These are phyloP conservation scores for Aviceda subcristata DNA, from an alignment of 2,113 vertebrate species.

Conservation along the genomic window DNA sequence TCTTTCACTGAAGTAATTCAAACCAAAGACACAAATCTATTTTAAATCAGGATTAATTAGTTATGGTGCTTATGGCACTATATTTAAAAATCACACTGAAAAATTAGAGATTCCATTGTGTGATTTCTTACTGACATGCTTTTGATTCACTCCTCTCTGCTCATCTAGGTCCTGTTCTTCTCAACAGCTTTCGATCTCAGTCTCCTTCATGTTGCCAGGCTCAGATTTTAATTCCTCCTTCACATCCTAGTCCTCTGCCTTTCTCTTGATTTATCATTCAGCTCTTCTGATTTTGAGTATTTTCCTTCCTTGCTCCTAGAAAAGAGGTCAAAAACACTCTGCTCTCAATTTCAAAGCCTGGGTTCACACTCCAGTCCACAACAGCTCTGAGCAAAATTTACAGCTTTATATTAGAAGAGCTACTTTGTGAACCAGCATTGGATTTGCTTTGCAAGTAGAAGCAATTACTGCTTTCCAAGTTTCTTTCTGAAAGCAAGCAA, in stretches of 20 bases:
- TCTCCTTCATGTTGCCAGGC: background rate
- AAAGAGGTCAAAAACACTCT: background rate
- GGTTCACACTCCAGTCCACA: background rate
- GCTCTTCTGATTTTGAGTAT: background rate
- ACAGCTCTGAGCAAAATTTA: background rate
- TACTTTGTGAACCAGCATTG: no score
- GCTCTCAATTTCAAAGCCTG: background rate
- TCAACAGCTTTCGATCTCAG: background rate
- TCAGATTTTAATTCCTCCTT: background rate
- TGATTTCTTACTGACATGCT: background rate
- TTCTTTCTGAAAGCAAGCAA: background rate
- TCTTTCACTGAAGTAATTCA: no score
- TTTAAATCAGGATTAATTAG: no score
- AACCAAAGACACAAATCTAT: no score
- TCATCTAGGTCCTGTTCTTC: background rate
- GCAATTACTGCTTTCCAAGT: background rate
- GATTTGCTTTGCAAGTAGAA: background rate
- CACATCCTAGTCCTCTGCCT: background rate
- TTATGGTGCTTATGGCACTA: no score
- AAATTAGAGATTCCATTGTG: no score
- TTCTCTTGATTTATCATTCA: background rate
- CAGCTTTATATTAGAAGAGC: no score
- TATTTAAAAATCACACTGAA: no score
- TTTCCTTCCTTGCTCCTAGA: background rate
- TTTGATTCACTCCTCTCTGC: background rate